A percentile compares a stretch with the other conserved stretches of the same genome.
Evolutionary conservation across 2,888 invertebrate species (phyloP).

Genomic region (Eilema depressum): DNA sequence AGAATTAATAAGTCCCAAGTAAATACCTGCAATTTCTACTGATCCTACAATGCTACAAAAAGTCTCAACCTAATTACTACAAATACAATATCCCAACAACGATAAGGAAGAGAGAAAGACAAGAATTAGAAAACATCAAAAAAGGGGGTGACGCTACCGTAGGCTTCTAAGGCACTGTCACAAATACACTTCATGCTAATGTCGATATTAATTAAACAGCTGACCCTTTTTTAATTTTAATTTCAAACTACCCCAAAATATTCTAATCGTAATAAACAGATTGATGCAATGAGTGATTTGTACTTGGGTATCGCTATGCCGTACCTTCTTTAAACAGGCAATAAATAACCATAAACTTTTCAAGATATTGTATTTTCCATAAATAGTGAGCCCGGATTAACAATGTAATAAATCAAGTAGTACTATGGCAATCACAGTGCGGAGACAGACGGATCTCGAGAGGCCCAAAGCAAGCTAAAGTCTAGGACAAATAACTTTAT

Average conservation of each 20-base stretch:
- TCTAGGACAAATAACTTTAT: slow-evolving; percentile 48
- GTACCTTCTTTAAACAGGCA: not conserved
- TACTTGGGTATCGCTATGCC: not conserved
- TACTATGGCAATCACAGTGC: slow-evolving; percentile 43
- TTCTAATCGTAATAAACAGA: not conserved
- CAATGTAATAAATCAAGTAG: slow-evolving; percentile 45
- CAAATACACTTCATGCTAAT: not conserved
- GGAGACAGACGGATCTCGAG: slow-evolving; percentile 35
- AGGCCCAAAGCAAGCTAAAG: slow-evolving; percentile 30
- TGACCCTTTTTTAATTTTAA: not conserved
- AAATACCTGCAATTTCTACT: not conserved
- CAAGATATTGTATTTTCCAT: slow-evolving; percentile 11
- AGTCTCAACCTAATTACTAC: not conserved
- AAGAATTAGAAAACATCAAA: not conserved
- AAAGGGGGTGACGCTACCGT: too few relatives aligned
- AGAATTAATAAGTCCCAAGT: not conserved
- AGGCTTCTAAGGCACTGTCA: not conserved
- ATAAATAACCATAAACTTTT: not conserved
- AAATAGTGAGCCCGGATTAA: slow-evolving; percentile 41
- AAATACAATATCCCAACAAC: not conserved
- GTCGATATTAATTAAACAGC: not conserved
- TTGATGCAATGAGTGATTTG: not conserved
- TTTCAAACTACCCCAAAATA: not conserved
- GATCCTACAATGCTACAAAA: not conserved
- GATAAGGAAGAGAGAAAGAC: not conserved